Evolutionary conservation across 2,113 vertebrate genomes (phyloP).

Genomic region (Trichomycterus rosablanca): DNA sequence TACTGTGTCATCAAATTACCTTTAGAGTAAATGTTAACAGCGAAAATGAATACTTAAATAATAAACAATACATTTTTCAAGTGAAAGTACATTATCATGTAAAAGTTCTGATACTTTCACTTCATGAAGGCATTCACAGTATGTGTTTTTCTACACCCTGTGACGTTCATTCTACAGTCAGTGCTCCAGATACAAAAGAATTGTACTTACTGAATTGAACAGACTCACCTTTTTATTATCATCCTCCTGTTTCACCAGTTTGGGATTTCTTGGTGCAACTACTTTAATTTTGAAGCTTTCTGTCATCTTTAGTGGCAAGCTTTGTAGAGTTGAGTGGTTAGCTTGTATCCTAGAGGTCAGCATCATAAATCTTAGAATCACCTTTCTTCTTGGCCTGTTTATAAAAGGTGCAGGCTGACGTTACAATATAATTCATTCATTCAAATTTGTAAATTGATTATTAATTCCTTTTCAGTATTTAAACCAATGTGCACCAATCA

Average conservation of each 20-base stretch:
- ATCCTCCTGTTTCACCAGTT: conserved; percentile 52
- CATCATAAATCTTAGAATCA: conserved; percentile 47
- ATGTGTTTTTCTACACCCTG: neutral
- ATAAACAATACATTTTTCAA: too few relatives aligned
- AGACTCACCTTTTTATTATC: conserved; percentile 51
- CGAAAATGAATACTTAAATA: too few relatives aligned
- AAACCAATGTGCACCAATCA: too few relatives aligned
- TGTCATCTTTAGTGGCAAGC: conserved; percentile 40
- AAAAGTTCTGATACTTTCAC: too few relatives aligned
- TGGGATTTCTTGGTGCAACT: conserved; percentile 42
- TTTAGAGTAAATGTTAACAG: too few relatives aligned
- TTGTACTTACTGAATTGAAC: neutral
- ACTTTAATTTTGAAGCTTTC: conserved; percentile 55
- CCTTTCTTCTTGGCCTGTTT: neutral
- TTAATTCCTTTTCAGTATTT: too few relatives aligned
- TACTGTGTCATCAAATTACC: too few relatives aligned
- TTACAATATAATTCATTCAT: too few relatives aligned
- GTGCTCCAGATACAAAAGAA: neutral
- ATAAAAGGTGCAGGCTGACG: neutral
- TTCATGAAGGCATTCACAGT: too few relatives aligned
- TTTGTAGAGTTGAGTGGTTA: conserved; percentile 41
- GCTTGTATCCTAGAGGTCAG: conserved; percentile 37
- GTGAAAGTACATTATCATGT: too few relatives aligned
- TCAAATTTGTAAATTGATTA: too few relatives aligned
- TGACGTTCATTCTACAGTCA: neutral